These are phyloP conservation scores for Carassius gibelio DNA, from an alignment of 2,113 vertebrate genomes.

Conservation along the genomic window DNA sequence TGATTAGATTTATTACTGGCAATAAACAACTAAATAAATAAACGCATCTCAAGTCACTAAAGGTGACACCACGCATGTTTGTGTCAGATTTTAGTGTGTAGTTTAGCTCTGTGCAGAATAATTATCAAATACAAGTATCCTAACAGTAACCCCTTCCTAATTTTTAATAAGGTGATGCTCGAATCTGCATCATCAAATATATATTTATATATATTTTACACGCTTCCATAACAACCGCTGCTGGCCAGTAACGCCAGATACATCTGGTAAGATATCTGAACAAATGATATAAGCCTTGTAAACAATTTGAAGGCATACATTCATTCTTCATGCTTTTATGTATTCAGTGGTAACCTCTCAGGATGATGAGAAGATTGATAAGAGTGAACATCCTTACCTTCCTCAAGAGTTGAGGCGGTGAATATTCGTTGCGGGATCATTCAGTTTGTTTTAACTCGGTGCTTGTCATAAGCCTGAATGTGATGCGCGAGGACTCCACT, in stretches of 20 bases:
- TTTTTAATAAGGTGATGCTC: neutral
- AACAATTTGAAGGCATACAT: neutral
- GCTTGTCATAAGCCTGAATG: constrained; percentile 4
- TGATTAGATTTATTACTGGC: neutral
- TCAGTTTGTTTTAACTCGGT: neutral
- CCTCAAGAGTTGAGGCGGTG: neutral
- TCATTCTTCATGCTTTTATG: neutral
- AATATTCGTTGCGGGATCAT: neutral
- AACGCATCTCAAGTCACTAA: neutral
- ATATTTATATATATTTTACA: neutral
- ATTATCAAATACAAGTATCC: neutral
- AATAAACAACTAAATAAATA: neutral
- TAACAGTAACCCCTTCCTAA: neutral
- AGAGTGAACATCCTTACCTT: constrained; percentile 12
- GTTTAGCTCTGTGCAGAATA: neutral
- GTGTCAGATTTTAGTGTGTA: neutral
- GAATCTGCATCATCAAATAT: neutral
- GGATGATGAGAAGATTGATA: neutral
- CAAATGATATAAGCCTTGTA: neutral
- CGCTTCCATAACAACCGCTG: neutral
- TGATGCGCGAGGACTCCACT: constrained; percentile 18
- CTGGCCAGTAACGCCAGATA: neutral
- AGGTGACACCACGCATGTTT: neutral
- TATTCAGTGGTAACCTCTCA: neutral
- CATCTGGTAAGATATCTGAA: neutral